A percentile compares a stretch with the other conserved stretches of the same genome.
Conservation (phyloP, 1,140 invertebrate genomes). For the Lithobius niger region DNA sequence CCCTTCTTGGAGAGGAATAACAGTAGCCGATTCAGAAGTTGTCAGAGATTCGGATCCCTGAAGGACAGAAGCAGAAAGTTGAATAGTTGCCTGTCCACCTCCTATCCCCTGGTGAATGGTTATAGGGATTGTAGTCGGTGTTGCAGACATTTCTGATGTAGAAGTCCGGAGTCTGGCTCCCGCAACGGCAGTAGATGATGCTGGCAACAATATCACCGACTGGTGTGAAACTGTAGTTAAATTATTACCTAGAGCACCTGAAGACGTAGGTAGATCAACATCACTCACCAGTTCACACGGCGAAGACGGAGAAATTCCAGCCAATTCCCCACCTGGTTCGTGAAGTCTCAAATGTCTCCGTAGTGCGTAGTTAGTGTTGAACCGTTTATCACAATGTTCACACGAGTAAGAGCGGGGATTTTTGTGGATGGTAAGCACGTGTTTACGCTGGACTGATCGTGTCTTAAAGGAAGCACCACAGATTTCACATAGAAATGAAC, state of each 20-base stretch:
- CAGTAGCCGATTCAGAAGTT: slow-evolving; percentile 11
- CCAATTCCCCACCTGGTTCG: slow-evolving; percentile 8
- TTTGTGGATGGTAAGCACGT: slow-evolving; percentile 32
- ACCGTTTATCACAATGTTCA: slow-evolving; percentile 27
- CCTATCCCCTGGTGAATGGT: slow-evolving; percentile 1
- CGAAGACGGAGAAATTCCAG: background rate
- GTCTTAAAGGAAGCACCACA: slow-evolving; percentile 38
- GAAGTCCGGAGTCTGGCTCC: background rate
- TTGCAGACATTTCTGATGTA: background rate
- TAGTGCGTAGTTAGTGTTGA: slow-evolving; percentile 35
- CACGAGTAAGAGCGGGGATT: slow-evolving; percentile 30
- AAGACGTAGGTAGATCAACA: background rate
- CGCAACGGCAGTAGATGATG: background rate
- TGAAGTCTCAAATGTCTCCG: slow-evolving; percentile 31
- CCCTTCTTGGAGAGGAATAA: slow-evolving; percentile 12
- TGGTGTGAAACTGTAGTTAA: background rate
- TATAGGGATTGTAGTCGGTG: background rate
- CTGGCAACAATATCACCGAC: background rate
- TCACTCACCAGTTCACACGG: background rate
- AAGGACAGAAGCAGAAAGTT: background rate
- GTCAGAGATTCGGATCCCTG: slow-evolving; percentile 7
- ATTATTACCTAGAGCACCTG: background rate
- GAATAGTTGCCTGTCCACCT: background rate
- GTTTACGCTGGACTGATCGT: slow-evolving; percentile 32
- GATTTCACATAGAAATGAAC: slow-evolving; percentile 35